These are phyloP conservation scores for Eupsittula cactorum DNA, from an alignment of 2,113 vertebrate species.

Conservation along the genomic window DNA sequence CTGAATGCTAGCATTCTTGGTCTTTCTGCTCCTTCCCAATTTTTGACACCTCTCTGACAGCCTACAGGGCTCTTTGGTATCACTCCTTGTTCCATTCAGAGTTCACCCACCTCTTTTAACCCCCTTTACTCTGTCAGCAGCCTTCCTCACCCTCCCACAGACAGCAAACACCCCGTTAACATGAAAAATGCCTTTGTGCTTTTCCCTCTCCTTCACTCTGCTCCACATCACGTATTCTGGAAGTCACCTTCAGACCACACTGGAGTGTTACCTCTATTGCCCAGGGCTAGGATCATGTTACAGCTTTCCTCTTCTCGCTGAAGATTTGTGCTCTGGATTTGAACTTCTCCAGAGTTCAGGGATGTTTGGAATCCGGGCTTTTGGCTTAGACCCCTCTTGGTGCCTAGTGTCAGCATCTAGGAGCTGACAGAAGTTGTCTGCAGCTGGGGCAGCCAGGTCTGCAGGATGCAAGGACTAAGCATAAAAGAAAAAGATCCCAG, in stretches of 20 bases:
- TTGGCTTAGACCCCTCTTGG: slow-evolving; percentile 6
- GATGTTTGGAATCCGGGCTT: slow-evolving; percentile 63
- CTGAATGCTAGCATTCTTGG: neutral
- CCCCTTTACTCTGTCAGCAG: slow-evolving; percentile 29
- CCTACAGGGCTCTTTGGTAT: neutral
- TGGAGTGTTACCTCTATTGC: slow-evolving; percentile 56
- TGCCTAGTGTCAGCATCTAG: neutral
- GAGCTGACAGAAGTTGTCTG: slow-evolving; percentile 39
- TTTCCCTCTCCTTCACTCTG: neutral
- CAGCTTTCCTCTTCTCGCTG: slow-evolving; percentile 48
- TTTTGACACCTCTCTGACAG: slow-evolving; percentile 15
- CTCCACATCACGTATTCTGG: slow-evolving; percentile 5
- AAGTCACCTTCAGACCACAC: slow-evolving; percentile 63
- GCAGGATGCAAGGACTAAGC: neutral
- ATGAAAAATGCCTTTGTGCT: neutral
- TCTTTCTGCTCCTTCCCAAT: neutral
- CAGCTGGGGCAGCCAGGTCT: neutral
- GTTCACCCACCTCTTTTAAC: neutral
- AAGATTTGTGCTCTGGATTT: slow-evolving; percentile 63
- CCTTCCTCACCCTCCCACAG: neutral
- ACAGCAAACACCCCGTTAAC: neutral
- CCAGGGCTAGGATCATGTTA: slow-evolving; percentile 43
- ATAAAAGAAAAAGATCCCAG: neutral
- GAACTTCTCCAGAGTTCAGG: slow-evolving; percentile 65
- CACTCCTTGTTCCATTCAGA: slow-evolving; percentile 25